Conservation (phyloP, 2,888 invertebrate genomes). For the Alcis repandata region DNA sequence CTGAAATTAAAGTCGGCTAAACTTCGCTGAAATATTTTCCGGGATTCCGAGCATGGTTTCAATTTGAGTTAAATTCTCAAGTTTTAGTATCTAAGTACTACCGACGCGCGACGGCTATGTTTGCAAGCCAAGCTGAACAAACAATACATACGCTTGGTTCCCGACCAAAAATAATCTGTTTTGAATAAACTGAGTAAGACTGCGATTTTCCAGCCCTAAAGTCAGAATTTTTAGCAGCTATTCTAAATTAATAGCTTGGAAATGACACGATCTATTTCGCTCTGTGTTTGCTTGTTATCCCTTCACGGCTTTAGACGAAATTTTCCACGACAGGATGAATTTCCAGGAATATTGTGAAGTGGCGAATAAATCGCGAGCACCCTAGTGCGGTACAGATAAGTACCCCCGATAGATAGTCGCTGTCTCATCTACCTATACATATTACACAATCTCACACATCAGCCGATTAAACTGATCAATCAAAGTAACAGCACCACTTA, state of each 20-base stretch:
- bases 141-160: neutral
- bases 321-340: no score
- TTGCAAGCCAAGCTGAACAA: slow-evolving; percentile 5
- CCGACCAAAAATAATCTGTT: neutral
- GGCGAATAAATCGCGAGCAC: neutral
- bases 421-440: neutral
- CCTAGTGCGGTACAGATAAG: neutral
- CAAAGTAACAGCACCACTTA: slow-evolving; percentile 8
- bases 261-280: neutral
- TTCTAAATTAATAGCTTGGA: neutral
- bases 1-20: no score
- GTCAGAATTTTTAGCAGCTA: neutral
- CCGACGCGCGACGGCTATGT: no score
- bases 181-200: no score
- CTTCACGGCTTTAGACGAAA: no score
- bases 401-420: neutral
- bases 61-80: no score
- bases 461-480: slow-evolving; percentile 12
- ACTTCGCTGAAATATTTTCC: no score
- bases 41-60: no score
- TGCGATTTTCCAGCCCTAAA: no score
- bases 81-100: no score
- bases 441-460: neutral
- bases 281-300: no score
- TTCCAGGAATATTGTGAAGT: neutral